Percentiles rank a stretch among this genome's conserved stretches.
Evolutionary conservation across 2,888 invertebrate species (phyloP).

Genomic region (Leptinotarsa haldemani): DNA sequence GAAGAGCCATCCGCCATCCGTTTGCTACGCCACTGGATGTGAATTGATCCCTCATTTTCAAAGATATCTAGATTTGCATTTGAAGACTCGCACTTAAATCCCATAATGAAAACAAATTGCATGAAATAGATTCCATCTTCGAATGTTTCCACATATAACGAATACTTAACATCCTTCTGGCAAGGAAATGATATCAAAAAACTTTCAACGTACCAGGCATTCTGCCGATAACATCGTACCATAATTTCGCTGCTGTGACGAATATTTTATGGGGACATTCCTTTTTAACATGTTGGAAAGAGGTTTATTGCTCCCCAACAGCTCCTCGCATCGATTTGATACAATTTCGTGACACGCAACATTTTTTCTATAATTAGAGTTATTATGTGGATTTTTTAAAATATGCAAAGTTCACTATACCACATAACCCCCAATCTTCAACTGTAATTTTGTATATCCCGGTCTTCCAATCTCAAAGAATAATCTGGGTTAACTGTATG

Average conservation of each 20-base stretch:
- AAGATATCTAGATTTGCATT: no score
- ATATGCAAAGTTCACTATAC: conserved; percentile 29
- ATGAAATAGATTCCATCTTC: no score
- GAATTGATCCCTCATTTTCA: no score
- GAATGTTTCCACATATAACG: no score
- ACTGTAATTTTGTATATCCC: not conserved
- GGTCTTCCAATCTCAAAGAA: not conserved
- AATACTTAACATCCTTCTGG: no score
- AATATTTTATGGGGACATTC: conserved; percentile 4
- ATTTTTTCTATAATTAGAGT: conserved; percentile 22
- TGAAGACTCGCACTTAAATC: no score
- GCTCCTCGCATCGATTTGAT: conserved; percentile 24
- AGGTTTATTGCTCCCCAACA: conserved; percentile 25
- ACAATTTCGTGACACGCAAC: conserved; percentile 33
- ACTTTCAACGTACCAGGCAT: not conserved
- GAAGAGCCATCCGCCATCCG: no score
- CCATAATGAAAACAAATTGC: no score
- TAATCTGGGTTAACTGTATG: not conserved
- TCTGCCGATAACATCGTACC: not conserved
- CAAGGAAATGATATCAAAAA: not conserved
- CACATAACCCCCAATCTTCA: not conserved
- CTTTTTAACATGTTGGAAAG: conserved; percentile 10
- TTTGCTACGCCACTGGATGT: no score
- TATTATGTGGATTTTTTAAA: conserved; percentile 31
- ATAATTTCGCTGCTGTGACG: not conserved